Conservation (phyloP, 2,888 invertebrate species). For the Vanessa cardui region DNA sequence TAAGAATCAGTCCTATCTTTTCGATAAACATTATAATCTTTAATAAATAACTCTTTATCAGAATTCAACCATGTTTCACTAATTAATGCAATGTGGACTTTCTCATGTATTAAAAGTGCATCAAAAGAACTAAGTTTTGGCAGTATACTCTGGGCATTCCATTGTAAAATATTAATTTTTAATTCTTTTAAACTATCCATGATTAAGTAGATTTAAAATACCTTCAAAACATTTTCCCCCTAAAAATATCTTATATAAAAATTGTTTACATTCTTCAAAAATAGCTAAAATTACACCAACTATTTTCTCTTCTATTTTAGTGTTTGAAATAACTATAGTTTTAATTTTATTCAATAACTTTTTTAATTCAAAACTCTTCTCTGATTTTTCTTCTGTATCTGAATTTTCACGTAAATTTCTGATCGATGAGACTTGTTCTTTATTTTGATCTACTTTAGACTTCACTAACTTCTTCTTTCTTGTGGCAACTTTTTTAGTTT, state of each 20-base stretch:
- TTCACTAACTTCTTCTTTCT: neutral
- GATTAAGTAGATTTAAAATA: neutral
- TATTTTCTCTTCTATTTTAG: conserved; percentile 7
- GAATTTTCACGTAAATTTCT: neutral
- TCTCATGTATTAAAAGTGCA: conserved; percentile 21
- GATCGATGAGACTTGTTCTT: neutral
- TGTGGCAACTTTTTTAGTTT: neutral
- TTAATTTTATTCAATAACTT: neutral
- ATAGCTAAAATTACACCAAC: neutral
- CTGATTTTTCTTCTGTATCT: neutral
- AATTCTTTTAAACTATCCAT: neutral
- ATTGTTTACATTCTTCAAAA: conserved; percentile 2
- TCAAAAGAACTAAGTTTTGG: conserved; percentile 18
- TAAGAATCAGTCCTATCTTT: conserved; percentile 32
- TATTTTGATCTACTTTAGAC: neutral
- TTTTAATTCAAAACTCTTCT: neutral
- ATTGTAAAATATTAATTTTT: conserved; percentile 22
- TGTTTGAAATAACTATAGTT: neutral
- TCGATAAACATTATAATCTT: conserved; percentile 31
- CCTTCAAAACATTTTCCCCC: neutral
- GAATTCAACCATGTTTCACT: conserved; percentile 37
- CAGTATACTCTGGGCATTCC: conserved; percentile 30
- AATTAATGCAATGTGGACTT: conserved; percentile 29
- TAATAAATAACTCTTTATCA: conserved; percentile 12
- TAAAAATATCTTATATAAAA: neutral